These are phyloP conservation scores for Eulemur rufifrons DNA, from an alignment of 2,113 vertebrate genomes.

Conservation along the genomic window DNA sequence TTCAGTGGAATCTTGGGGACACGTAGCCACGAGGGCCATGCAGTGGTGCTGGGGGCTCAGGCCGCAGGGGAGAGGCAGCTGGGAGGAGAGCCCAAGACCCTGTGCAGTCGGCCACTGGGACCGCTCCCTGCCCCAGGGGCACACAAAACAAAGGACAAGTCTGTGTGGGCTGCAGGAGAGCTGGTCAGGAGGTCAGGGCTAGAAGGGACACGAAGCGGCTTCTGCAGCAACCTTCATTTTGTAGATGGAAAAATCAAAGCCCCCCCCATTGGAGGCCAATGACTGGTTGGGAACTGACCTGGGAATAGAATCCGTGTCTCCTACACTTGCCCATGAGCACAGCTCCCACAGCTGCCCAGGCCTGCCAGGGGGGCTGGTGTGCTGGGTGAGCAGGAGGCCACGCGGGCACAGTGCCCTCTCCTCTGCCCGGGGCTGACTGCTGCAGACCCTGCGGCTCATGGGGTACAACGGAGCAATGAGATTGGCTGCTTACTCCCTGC, in stretches of 20 bases:
- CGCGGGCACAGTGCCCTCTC: not conserved
- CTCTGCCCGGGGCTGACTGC: not conserved
- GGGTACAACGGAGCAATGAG: not conserved
- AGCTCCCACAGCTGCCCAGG: not conserved
- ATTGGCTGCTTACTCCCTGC: slow-evolving; percentile 36
- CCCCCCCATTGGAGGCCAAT: not conserved
- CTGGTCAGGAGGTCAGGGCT: not conserved
- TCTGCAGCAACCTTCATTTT: not conserved
- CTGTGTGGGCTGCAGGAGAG: not conserved
- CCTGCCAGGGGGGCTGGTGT: not conserved
- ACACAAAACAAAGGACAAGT: not conserved
- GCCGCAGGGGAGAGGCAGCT: not conserved
- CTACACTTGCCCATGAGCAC: not conserved
- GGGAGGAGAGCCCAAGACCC: not conserved
- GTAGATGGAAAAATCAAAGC: not conserved
- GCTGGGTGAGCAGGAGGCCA: not conserved
- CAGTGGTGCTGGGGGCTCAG: not conserved
- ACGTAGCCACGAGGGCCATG: not conserved
- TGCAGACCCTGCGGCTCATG: not conserved
- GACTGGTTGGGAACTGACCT: not conserved
- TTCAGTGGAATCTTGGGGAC: not conserved
- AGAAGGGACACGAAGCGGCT: not conserved
- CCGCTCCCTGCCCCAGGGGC: not conserved
- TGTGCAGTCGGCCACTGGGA: not conserved
- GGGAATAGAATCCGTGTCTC: not conserved